Conservation (phyloP, 1,140 invertebrate genomes). For the Adelges cooleyi region DNA sequence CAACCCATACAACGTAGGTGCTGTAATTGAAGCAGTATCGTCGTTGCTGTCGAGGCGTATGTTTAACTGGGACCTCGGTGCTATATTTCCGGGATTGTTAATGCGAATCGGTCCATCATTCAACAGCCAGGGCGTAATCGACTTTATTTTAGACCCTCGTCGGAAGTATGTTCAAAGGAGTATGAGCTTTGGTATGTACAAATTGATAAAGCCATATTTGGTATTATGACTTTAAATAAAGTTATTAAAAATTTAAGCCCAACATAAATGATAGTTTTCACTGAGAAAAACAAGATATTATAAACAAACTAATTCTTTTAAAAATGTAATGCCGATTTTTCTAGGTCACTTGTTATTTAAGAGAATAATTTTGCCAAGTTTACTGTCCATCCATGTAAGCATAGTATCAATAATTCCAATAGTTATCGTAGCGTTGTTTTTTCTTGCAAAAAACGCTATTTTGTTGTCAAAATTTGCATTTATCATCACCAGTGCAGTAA, state of each 20-base stretch:
- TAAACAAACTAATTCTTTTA: no score
- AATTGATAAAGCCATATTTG: no score
- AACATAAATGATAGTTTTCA: no score
- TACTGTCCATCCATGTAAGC: constrained; percentile 31
- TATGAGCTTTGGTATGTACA: not conserved
- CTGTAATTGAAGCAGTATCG: constrained; percentile 29
- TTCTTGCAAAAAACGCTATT: constrained; percentile 32
- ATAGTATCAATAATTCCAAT: constrained; percentile 30
- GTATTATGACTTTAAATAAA: no score
- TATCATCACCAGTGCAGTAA: constrained; percentile 27
- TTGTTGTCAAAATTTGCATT: constrained; percentile 31
- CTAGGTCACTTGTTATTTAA: constrained; percentile 32
- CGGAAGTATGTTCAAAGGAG: not conserved
- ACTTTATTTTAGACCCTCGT: constrained; percentile 29
- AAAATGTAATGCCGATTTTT: no score
- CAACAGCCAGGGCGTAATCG: constrained; percentile 23
- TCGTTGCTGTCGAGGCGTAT: constrained; percentile 31
- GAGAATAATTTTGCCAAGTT: constrained; percentile 28
- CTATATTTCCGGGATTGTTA: constrained; percentile 31
- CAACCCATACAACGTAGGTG: constrained; percentile 28
- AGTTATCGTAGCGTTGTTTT: constrained; percentile 27
- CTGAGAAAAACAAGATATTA: no score
- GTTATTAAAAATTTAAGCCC: no score
- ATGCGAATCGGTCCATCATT: constrained; percentile 30
- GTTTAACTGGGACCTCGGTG: constrained; percentile 30